These are phyloP conservation scores for Hycleus phaleratus DNA, from an alignment of 1,140 invertebrate species.

Conservation along the genomic window DNA sequence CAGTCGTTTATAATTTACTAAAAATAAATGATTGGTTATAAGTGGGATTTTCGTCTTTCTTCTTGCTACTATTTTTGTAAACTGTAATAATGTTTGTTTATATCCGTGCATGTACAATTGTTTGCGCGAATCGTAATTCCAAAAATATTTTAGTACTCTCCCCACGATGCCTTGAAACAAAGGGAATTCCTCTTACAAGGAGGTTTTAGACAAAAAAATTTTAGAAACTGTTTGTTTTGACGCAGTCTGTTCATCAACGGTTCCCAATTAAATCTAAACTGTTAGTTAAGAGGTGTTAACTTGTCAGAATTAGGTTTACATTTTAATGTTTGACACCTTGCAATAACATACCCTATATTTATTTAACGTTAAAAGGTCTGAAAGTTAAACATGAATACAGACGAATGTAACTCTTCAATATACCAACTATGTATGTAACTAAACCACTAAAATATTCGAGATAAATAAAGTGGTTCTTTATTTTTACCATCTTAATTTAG, in stretches of 20 bases:
- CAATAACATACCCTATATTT: conserved; percentile 20
- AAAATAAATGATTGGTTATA: no score
- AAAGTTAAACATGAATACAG: not conserved
- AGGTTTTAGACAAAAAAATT: conserved; percentile 15
- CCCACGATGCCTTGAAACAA: conserved; percentile 17
- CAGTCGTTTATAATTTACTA: no score
- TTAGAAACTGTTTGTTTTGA: conserved; percentile 21
- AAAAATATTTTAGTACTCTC: conserved; percentile 16
- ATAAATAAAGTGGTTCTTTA: no score
- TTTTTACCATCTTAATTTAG: no score
- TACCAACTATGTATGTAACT: no score
- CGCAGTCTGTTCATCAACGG: conserved; percentile 15
- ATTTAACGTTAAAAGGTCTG: conserved; percentile 11
- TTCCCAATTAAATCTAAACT: conserved; percentile 6
- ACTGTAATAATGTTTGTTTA: no score
- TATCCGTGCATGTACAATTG: not conserved
- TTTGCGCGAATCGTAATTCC: conserved; percentile 14
- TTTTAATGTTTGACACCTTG: conserved; percentile 19
- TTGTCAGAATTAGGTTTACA: conserved; percentile 16
- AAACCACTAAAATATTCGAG: no score
- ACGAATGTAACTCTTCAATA: no score
- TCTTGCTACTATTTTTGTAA: no score
- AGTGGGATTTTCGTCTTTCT: no score
- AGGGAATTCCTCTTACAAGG: conserved; percentile 15
- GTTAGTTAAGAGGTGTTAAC: conserved; percentile 15